A percentile compares a stretch with the other conserved stretches of the same genome.
Evolutionary conservation across 2,888 invertebrate genomes (phyloP).

Genomic region (Drosophila pegasa): DNA sequence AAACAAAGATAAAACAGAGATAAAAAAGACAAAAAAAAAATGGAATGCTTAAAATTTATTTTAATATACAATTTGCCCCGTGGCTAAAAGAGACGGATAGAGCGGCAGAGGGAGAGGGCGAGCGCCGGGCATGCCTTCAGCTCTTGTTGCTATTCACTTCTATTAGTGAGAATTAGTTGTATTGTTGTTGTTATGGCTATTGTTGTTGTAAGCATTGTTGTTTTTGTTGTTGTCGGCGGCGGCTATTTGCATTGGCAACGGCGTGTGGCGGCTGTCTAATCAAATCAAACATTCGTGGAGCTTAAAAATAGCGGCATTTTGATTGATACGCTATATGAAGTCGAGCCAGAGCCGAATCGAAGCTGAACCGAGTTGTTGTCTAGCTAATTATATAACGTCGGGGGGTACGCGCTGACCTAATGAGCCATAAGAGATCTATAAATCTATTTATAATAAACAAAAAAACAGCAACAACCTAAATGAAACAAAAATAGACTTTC

Average conservation of each 20-base stretch:
- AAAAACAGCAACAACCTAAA: conserved; percentile 16
- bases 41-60: conserved; percentile 73
- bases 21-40: conserved; percentile 18
- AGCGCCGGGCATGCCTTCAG: conserved; percentile 4
- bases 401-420: conserved; percentile 65
- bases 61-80: conserved; percentile 61
- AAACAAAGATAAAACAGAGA: conserved; percentile 31
- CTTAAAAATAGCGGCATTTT: conserved; percentile 73
- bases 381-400: conserved; percentile 66
- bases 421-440: conserved; percentile 62
- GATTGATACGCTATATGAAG: conserved; percentile 57
- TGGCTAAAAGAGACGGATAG: conserved; percentile 35
- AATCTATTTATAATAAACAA: conserved; percentile 49
- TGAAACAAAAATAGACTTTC: conserved; percentile 36
- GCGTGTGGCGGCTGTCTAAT: conserved; percentile 77
- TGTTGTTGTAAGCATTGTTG: conserved; percentile 18
- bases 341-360: conserved; percentile 17
- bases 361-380: conserved; percentile 6
- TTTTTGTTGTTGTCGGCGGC: conserved; percentile 22
- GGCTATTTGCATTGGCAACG: conserved; percentile 60
- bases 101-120: conserved; percentile 10
- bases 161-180: conserved; percentile 67
- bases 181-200: conserved; percentile 46
- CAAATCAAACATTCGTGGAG: conserved; percentile 61
- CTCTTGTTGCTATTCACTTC: conserved; percentile 52